Evolutionary conservation across 2,797 vertebrate genomes (phyloP).

Genomic region (Muraenolepis orangiensis): DNA sequence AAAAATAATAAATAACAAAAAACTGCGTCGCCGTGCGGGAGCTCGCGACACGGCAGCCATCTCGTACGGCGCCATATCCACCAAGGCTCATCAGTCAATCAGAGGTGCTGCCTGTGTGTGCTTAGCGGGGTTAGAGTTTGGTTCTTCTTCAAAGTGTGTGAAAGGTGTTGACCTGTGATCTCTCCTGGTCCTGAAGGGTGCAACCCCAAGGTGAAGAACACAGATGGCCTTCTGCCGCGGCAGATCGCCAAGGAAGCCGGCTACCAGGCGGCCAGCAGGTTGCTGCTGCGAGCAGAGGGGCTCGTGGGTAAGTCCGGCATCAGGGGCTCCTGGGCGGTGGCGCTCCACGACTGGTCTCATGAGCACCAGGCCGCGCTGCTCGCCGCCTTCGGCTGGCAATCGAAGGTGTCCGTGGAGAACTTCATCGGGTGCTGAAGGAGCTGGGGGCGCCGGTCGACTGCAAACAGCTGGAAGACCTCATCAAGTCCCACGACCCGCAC

Average conservation of each 20-base stretch:
- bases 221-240: conserved; percentile 73
- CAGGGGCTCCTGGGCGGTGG: conserved; percentile 74
- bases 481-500: conserved; percentile 69
- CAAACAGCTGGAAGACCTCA: conserved; percentile 62
- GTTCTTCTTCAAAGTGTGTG: too few relatives aligned
- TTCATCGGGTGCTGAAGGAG: conserved; percentile 75
- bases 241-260: conserved; percentile 76
- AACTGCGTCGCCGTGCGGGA: too few relatives aligned
- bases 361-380: conserved; percentile 74
- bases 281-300: conserved; percentile 77
- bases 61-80: too few relatives aligned
- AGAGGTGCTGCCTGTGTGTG: too few relatives aligned
- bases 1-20: too few relatives aligned
- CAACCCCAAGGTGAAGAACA: conserved; percentile 84
- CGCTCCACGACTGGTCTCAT: conserved; percentile 87
- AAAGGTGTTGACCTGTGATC: not conserved
- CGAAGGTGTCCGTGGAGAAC: conserved; percentile 63
- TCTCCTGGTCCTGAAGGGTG: conserved; percentile 71
- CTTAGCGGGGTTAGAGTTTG: too few relatives aligned
- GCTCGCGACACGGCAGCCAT: too few relatives aligned
- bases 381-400: conserved; percentile 43
- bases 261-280: conserved; percentile 78
- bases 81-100: too few relatives aligned
- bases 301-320: conserved; percentile 58
- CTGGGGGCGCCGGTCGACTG: conserved; percentile 57